These are phyloP conservation scores for Nannobrachium achirus DNA, from an alignment of 2,113 vertebrate species.

Conservation along the genomic window DNA sequence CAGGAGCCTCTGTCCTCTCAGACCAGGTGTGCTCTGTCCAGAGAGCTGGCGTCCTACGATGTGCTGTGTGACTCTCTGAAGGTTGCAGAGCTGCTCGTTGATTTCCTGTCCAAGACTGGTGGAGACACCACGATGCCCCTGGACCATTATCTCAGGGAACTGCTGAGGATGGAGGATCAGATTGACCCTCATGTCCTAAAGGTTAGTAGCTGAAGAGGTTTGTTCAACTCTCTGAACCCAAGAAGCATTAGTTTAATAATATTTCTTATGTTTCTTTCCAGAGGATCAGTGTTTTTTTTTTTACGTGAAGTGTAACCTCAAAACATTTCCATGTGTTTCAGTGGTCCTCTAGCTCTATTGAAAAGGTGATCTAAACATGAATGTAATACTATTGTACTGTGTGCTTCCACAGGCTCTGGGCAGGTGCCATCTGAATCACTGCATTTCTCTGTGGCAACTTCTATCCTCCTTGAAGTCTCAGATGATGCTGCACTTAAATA, in stretches of 20 bases:
- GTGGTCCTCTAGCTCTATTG: not conserved
- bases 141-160: conserved; percentile 73
- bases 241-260: not conserved
- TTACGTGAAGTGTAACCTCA: too few species aligned
- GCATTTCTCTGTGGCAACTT: conserved; percentile 85
- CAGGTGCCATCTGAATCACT: conserved; percentile 81
- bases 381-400: too few species aligned
- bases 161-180: conserved; percentile 84
- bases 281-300: too few species aligned
- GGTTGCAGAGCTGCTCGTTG: conserved; percentile 80
- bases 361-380: too few species aligned
- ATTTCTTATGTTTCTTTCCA: too few species aligned
- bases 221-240: not conserved
- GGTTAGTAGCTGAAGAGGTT: conserved; percentile 59
- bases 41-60: conserved; percentile 83
- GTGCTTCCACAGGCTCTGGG: conserved; percentile 79
- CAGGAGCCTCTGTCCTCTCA: conserved; percentile 77
- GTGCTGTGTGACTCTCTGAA: conserved; percentile 86
- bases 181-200: conserved; percentile 73
- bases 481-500: conserved; percentile 80
- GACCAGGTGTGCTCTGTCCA: conserved; percentile 68
- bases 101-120: conserved; percentile 85
- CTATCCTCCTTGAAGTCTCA: conserved; percentile 85
- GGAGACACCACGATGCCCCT: conserved; percentile 75
- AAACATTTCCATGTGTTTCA: too few species aligned